Evolutionary conservation across 2,888 invertebrate genomes (phyloP).

Genomic region (Parnassius glacialis): DNA sequence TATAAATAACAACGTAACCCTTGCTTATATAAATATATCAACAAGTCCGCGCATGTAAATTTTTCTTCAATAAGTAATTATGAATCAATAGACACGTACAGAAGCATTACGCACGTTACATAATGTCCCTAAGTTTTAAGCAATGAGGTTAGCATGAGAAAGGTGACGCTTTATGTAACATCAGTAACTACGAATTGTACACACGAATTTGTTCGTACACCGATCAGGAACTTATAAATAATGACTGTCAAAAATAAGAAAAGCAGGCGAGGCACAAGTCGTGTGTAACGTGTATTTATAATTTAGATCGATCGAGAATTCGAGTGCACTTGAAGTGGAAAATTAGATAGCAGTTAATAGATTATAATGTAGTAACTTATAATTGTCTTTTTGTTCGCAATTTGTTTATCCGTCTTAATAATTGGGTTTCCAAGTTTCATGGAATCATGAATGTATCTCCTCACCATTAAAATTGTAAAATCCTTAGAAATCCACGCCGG

Average conservation of each 20-base stretch:
- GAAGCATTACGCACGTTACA: constrained; percentile 5
- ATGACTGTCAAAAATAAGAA: constrained; percentile 20
- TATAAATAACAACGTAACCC: too few relatives aligned
- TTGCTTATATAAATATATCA: too few relatives aligned
- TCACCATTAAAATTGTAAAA: too few relatives aligned
- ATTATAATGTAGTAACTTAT: too few relatives aligned
- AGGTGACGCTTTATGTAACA: constrained; percentile 34
- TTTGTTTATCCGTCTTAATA: too few relatives aligned
- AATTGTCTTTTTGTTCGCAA: too few relatives aligned
- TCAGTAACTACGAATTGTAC: constrained; percentile 12
- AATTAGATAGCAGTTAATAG: background rate
- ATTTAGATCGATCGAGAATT: constrained; percentile 3
- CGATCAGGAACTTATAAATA: constrained; percentile 11
- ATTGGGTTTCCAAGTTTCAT: too few relatives aligned
- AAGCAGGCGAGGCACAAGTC: constrained; percentile 1
- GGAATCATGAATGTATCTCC: too few relatives aligned
- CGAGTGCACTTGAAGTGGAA: constrained; percentile 7
- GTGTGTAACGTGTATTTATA: constrained; percentile 17
- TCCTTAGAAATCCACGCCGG: too few relatives aligned
- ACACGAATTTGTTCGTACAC: constrained; percentile 9
- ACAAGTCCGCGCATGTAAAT: too few relatives aligned
- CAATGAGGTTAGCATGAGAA: constrained; percentile 31
- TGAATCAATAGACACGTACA: too few relatives aligned
- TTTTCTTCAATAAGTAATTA: too few relatives aligned
- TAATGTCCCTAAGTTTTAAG: constrained; percentile 22